phyloP scores from a whole-genome alignment of 1,140 invertebrate species.

The Atta cephalotes region DNA sequence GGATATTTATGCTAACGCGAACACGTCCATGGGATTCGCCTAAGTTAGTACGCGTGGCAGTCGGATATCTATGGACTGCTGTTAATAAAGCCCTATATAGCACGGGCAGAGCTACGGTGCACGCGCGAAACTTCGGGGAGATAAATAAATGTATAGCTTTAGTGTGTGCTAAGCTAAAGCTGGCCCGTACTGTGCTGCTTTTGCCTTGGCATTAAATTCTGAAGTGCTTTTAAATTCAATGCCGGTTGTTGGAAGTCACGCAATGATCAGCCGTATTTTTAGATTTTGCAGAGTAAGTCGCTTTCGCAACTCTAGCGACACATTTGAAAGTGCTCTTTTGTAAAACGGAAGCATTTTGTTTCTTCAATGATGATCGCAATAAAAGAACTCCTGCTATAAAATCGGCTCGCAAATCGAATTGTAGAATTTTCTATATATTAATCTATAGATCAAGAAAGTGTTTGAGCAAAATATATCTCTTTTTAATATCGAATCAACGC shows the following conservation, averaged over 20 bases:
- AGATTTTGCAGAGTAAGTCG: not conserved
- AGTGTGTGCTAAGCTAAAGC: constrained; percentile 48
- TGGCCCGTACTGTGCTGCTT: not conserved
- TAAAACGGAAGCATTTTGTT: not conserved
- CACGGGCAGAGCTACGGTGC: not conserved
- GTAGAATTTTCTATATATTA: constrained; percentile 21
- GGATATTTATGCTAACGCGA: constrained; percentile 65
- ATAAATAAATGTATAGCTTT: constrained; percentile 62
- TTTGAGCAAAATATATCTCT: not conserved
- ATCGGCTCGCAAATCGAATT: constrained; percentile 3
- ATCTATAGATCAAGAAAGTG: not conserved
- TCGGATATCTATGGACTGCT: constrained; percentile 63
- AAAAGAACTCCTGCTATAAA: not conserved
- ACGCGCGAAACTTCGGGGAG: constrained; percentile 47
- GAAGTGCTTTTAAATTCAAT: constrained; percentile 46
- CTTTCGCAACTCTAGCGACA: not conserved
- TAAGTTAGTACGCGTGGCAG: constrained; percentile 50
- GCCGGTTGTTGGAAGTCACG: constrained; percentile 35
- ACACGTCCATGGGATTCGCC: constrained; percentile 61
- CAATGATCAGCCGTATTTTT: constrained; percentile 38
- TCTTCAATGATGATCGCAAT: not conserved
- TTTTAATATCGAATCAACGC: constrained; percentile 48
- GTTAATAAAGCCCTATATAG: constrained; percentile 60
- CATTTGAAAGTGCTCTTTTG: not conserved
- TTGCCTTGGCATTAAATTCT: constrained; percentile 36